Conservation (phyloP, 2,888 invertebrate species). For the Dicyrtomina minuta region DNA sequence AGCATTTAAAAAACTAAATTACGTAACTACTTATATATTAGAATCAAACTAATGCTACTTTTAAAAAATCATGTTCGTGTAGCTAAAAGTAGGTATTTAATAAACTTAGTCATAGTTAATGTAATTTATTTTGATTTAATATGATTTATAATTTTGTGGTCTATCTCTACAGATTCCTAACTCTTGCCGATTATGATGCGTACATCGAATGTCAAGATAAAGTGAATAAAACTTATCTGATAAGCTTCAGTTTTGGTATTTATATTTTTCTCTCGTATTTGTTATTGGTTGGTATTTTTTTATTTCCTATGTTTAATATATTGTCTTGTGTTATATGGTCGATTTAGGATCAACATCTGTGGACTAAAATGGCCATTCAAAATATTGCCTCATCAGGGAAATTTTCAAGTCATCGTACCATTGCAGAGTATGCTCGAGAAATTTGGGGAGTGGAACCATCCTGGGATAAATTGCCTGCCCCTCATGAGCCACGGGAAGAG, state of each 20-base stretch:
- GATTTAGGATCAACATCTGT: constrained; percentile 81
- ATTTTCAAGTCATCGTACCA: constrained; percentile 97
- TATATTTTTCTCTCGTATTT: not conserved
- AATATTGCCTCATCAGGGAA: constrained; percentile 98
- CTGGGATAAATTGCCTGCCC: constrained; percentile 89
- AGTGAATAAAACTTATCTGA: constrained; percentile 82
- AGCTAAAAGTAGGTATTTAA: too few relatives aligned
- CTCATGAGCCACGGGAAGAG: constrained; percentile 68
- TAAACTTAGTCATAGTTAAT: too few relatives aligned
- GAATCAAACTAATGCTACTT: too few relatives aligned
- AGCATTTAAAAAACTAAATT: too few relatives aligned
- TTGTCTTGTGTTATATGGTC: too few relatives aligned
- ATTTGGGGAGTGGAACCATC: constrained; percentile 95
- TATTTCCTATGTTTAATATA: not conserved
- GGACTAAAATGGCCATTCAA: constrained; percentile 92
- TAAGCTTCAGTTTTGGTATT: too few relatives aligned
- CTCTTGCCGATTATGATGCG: constrained; percentile 92
- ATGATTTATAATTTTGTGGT: too few relatives aligned
- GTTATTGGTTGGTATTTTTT: too few relatives aligned
- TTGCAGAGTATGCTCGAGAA: constrained; percentile 91
- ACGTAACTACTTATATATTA: too few relatives aligned
- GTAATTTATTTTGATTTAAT: too few relatives aligned
- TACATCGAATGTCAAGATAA: constrained; percentile 91
- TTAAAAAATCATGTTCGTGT: too few relatives aligned
- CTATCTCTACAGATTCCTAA: constrained; percentile 71